Conservation (phyloP, 2,797 vertebrate genomes). For the Myripristis jacobus region DNA sequence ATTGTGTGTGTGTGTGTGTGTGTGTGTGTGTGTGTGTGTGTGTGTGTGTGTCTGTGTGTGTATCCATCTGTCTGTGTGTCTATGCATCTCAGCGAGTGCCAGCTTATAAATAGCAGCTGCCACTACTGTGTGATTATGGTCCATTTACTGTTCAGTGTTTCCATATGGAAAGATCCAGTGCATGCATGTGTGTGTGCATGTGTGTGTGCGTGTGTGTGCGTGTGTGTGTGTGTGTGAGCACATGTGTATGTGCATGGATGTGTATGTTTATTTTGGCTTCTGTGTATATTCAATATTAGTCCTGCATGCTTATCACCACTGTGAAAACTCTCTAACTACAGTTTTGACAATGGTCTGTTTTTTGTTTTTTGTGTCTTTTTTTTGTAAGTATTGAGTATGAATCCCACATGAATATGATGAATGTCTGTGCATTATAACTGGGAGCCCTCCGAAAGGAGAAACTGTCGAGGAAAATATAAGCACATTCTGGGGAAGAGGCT, state of each 20-base stretch:
- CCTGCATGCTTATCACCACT: too few relatives aligned
- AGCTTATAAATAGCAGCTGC: not conserved
- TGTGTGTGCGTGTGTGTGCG: not conserved
- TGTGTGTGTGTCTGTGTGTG: not conserved
- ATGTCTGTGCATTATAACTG: conserved; percentile 31
- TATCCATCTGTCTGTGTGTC: not conserved
- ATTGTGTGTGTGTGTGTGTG: not conserved
- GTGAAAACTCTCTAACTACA: too few relatives aligned
- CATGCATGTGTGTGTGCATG: not conserved
- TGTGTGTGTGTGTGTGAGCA: not conserved
- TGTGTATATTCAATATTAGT: not conserved
- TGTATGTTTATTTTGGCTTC: not conserved
- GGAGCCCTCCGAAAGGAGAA: conserved; percentile 40
- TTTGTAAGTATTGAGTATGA: conserved; percentile 12
- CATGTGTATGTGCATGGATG: not conserved
- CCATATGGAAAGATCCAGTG: conserved; percentile 8
- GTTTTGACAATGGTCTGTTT: too few relatives aligned
- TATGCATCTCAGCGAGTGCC: not conserved
- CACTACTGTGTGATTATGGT: not conserved
- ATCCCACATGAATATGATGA: conserved; percentile 38
- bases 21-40: not conserved
- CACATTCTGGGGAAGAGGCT: conserved; percentile 16
- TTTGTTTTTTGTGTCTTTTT: too few relatives aligned
- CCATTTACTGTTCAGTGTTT: not conserved
- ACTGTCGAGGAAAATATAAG: conserved; percentile 51